These are phyloP conservation scores for Bradypus variegatus DNA, from an alignment of 2,797 vertebrate genomes.

Conservation along the genomic window DNA sequence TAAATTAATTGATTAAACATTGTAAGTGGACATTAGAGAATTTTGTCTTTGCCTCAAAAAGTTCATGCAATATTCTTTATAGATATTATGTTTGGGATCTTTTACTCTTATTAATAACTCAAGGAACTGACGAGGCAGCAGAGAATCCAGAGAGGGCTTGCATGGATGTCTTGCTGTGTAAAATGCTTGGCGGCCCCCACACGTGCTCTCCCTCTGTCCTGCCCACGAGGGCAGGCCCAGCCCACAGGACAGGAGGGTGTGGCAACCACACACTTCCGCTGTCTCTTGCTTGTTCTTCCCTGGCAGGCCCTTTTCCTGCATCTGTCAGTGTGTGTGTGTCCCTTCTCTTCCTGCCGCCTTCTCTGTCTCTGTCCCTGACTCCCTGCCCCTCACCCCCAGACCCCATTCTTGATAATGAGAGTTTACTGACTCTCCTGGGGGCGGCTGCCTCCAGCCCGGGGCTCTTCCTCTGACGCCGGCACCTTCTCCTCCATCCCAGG, in stretches of 20 bases:
- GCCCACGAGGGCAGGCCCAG: neutral
- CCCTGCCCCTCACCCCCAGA: neutral
- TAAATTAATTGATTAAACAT: accelerated
- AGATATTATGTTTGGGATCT: neutral
- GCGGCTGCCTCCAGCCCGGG: accelerated
- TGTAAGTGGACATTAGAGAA: accelerated
- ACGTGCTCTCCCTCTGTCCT: accelerated
- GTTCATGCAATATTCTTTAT: neutral
- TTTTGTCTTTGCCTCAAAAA: accelerated
- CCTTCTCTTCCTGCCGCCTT: neutral
- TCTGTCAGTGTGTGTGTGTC: neutral
- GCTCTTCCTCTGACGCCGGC: neutral
- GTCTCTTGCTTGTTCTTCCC: neutral
- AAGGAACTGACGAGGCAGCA: neutral
- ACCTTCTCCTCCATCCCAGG: neutral
- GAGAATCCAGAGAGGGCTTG: neutral
- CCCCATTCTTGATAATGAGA: constrained; percentile 35
- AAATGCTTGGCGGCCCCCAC: accelerated
- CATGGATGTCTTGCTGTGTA: accelerated
- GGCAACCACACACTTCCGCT: accelerated
- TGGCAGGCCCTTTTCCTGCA: neutral
- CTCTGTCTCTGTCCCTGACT: neutral
- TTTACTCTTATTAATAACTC: neutral
- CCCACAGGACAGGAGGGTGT: neutral
- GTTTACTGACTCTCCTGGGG: constrained; percentile 28